Percentiles rank a stretch among this genome's conserved stretches.
Conservation (phyloP, 2,888 invertebrate species). For the Sphaeridia pumilis region DNA sequence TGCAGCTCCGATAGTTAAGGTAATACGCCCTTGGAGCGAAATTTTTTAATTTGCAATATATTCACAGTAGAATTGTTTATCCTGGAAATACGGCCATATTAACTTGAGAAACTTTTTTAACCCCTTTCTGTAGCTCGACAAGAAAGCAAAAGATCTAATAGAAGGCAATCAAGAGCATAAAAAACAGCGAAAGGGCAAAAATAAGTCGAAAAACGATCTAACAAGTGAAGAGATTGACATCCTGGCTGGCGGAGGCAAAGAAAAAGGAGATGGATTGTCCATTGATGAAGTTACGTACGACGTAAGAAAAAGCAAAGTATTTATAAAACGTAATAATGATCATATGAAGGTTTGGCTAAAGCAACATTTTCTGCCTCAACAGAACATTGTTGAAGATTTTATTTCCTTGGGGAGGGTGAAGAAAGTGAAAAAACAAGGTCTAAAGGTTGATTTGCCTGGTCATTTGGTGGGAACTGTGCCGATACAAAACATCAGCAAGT, state of each 20-base stretch:
- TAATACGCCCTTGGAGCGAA: too few relatives aligned
- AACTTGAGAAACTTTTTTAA: too few relatives aligned
- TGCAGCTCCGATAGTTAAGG: too few relatives aligned
- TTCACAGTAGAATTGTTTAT: too few relatives aligned
- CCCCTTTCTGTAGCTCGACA: too few relatives aligned
- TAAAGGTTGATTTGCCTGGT: constrained; percentile 49
- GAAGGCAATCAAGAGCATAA: not conserved
- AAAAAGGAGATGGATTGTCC: not conserved
- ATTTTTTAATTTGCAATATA: too few relatives aligned
- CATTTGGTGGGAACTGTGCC: constrained; percentile 53
- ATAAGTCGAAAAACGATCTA: constrained; percentile 4
- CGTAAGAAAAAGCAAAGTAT: too few relatives aligned
- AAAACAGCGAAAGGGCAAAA: not conserved
- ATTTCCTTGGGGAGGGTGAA: constrained; percentile 20
- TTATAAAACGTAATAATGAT: too few relatives aligned
- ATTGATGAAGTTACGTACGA: constrained; percentile 9
- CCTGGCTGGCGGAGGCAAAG: constrained; percentile 1
- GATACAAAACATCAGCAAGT: constrained; percentile 57
- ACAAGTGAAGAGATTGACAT: constrained; percentile 12
- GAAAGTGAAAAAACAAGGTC: constrained; percentile 18
- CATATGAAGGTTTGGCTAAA: too few relatives aligned
- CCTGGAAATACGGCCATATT: too few relatives aligned
- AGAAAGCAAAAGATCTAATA: too few relatives aligned
- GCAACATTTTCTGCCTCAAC: too few relatives aligned
- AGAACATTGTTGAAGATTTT: constrained; percentile 25